Evolutionary conservation across 1,140 invertebrate genomes (phyloP).

Genomic region (Helicoverpa armigera): DNA sequence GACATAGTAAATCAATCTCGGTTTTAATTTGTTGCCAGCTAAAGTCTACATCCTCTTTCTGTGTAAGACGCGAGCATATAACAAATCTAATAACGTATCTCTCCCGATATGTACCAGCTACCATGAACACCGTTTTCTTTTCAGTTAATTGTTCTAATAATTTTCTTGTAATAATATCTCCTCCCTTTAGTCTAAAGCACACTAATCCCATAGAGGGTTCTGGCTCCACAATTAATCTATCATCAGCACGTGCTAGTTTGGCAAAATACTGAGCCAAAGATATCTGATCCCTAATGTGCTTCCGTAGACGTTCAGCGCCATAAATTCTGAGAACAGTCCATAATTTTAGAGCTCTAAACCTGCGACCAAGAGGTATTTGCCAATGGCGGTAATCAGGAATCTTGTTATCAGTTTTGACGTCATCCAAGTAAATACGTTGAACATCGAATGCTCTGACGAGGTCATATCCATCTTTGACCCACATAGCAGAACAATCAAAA

Average conservation of each 20-base stretch:
- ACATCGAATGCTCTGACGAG: slow-evolving; percentile 96
- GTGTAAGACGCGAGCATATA: slow-evolving; percentile 91
- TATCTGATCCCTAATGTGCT: slow-evolving; percentile 92
- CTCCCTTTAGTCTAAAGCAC: slow-evolving; percentile 95
- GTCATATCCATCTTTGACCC: slow-evolving; percentile 93
- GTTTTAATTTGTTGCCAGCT: slow-evolving; percentile 93
- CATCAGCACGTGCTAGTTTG: slow-evolving; percentile 89
- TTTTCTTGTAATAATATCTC: slow-evolving; percentile 92
- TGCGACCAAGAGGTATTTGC: slow-evolving; percentile 96
- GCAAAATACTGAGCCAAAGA: slow-evolving; percentile 93
- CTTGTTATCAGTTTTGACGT: slow-evolving; percentile 89
- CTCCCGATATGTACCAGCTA: slow-evolving; percentile 90
- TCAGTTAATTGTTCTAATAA: slow-evolving; percentile 92
- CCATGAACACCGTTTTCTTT: slow-evolving; percentile 94
- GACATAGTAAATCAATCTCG: slow-evolving; percentile 80
- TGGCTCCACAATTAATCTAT: slow-evolving; percentile 92
- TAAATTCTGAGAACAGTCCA: slow-evolving; percentile 97
- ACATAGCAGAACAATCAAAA: slow-evolving; percentile 96
- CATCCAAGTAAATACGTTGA: slow-evolving; percentile 95
- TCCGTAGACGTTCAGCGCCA: slow-evolving; percentile 93
- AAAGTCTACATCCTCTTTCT: slow-evolving; percentile 91
- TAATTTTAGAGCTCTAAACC: slow-evolving; percentile 97
- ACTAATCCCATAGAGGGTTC: slow-evolving; percentile 93
- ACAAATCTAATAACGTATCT: slow-evolving; percentile 94
- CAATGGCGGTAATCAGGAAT: slow-evolving; percentile 97